Base-by-base conservation (phyloP, 2,113 vertebrate genomes). In the Salminus brasiliensis region DNA sequence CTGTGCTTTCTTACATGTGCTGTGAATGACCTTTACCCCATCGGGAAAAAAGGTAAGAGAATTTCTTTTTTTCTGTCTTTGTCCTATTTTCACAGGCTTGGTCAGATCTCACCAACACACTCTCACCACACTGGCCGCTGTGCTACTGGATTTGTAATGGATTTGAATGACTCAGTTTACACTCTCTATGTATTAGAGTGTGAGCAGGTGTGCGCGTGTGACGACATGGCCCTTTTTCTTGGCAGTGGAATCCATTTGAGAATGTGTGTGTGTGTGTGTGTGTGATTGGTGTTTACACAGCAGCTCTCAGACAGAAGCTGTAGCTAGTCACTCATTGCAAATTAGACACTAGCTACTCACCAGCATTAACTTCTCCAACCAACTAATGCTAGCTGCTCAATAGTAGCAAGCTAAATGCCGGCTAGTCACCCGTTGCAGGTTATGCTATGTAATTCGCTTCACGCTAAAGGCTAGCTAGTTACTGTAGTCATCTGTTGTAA, bases 211-310 rank as follows among this genome's bases (percentile, higher is more conserved):
- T 43, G 45, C 52, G 30, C 12, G 11, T 45, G 55, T 60, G 23
- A 12, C n/a, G 9, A 21, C 36, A 29, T 39, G 32, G 52, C 52
- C 47, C 52, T 55, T 55, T 59, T 10, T 73, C 27, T 49, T 59
- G 71, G 13, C 4, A 6, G 13, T 4, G 27, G 36, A 23, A 11
- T 52, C 7, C 13, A n/a, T 1, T 45, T 47, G n/a, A 27, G 30
- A 21, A 59, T 70, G 79, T 68, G 68, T 63, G 67, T 45, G 21
- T 36, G 52, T 79, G 62, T 66, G 34, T 39, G 62, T 39, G 34
- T 66, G 45, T 80, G 60, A 63, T 13, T 16, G 53, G n/a, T 83
- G 81, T 81, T 82, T 84, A 73, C 79, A 74, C 62, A 57, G 39
- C 52, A 25, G 49, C 43, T 70, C 67, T 82, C 76, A 82, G 65